Conservation (phyloP, 2,797 vertebrate genomes). For the Oryzias sinensis region DNA sequence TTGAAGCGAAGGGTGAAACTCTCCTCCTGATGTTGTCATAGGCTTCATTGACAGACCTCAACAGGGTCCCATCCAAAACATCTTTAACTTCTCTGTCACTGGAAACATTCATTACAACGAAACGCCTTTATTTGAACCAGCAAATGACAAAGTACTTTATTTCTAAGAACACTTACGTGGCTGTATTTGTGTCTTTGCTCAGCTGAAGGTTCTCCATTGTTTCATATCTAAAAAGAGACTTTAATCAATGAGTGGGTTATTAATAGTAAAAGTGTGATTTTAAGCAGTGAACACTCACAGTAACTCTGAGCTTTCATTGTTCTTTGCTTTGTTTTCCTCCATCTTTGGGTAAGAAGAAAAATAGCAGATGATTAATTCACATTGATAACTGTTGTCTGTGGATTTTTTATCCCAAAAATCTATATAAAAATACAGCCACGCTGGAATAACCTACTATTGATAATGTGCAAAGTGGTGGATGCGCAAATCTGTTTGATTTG, state of each 20-base stretch:
- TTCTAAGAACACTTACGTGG: constrained; percentile 35
- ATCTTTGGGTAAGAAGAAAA: not conserved
- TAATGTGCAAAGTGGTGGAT: too few species aligned
- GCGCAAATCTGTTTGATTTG: too few species aligned
- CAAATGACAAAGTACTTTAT: too few species aligned
- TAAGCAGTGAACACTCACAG: constrained; percentile 55
- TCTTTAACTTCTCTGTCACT: constrained; percentile 38
- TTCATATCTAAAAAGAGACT: constrained; percentile 45
- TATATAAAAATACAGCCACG: not conserved
- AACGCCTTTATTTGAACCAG: not conserved
- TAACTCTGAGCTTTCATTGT: constrained; percentile 21
- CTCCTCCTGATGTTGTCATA: constrained; percentile 55
- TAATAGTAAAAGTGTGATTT: not conserved
- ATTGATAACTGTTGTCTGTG: too few species aligned
- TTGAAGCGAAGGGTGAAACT: constrained; percentile 5
- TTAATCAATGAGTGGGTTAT: not conserved
- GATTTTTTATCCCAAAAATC: not conserved
- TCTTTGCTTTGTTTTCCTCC: too few species aligned
- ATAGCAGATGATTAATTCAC: not conserved
- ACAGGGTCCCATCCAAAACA: constrained; percentile 19
- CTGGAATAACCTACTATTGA: not conserved
- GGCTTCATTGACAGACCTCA: constrained; percentile 29
- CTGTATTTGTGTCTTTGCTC: not conserved
- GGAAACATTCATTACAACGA: not conserved
- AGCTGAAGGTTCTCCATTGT: not conserved